Evolutionary conservation across 2,888 invertebrate species (phyloP), one percentile per base, ranked within the genome.

Genomic region (Drosophila paucipuncta): DNA sequence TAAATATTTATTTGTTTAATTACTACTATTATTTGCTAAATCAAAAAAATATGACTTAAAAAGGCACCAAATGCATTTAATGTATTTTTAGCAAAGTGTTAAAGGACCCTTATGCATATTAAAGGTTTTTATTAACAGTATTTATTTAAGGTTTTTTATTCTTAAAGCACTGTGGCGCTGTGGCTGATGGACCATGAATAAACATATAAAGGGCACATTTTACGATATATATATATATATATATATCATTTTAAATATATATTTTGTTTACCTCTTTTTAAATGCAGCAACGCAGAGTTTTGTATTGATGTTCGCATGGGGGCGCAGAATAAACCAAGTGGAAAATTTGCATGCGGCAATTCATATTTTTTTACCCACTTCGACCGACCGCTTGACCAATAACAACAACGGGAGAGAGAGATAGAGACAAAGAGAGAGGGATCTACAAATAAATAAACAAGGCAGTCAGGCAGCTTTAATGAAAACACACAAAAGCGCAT

Each of bases 261-360:
- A 13, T 57, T 39, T 18, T 71, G 71, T 76, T 55, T 58, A n/a
- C 41, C 39, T 62, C 53, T 73, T 74, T 83, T 83, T 80, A 28
- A 39, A 64, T 49, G 41, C 66, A 58, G 52, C 50, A 35, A 41
- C 55, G 59, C 54, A 54, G 50, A 68, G 53, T 71, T 88, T 84
- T 85, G 85, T 87, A 82, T 88, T 85, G 92, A 85, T 92, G 85
- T 89, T 89, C 92, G 93, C 92, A 92, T 93, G 93, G 91, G 83
- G 84, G 86, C 85, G 81, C 88, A 76, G 77, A 92, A 89, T 87
- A 91, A 92, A 74, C 90, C 85, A 91, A 84, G 88, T 91, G 93
- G 89, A 91, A 92, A 92, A 91, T 91, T 89, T 85, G 79, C 85
- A 85, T 90, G 83, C 77, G 72, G 82, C 82, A 68, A 68, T 78